Conservation (phyloP, 2,113 vertebrate genomes). For the Copsychus sechellarum region DNA sequence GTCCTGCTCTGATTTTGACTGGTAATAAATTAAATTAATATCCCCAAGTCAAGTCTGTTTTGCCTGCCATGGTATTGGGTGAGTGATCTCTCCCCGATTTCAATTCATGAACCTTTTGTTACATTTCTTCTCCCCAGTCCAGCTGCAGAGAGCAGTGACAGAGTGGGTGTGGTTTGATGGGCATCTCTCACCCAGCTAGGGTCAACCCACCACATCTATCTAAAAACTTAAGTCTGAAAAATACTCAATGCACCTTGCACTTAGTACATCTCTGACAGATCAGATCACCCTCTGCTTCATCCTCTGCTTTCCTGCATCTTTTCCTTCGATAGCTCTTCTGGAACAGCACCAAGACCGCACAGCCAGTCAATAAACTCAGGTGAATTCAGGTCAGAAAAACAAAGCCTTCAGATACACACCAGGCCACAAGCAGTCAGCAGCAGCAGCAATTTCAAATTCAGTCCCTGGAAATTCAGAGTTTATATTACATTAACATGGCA, state of each 20-base stretch:
- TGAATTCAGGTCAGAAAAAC: constrained; percentile 87
- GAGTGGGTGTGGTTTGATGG: not conserved
- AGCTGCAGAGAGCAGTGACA: not conserved
- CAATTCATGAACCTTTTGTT: not conserved
- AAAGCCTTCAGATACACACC: constrained; percentile 88
- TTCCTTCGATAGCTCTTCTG: constrained; percentile 89
- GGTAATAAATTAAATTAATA: too few species aligned
- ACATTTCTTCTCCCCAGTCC: not conserved
- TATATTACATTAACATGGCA: constrained; percentile 98
- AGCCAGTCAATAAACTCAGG: constrained; percentile 80
- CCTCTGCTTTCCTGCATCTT: constrained; percentile 94
- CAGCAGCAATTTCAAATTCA: constrained; percentile 97
- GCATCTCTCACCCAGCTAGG: not conserved
- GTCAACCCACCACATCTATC: constrained; percentile 14
- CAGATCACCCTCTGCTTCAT: constrained; percentile 79
- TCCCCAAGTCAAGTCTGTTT: too few species aligned
- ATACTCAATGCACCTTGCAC: constrained; percentile 90
- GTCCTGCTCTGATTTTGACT: not conserved
- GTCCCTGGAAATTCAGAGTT: constrained; percentile 93
- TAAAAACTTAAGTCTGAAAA: constrained; percentile 81
- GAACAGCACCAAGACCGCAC: constrained; percentile 81
- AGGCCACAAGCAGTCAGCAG: constrained; percentile 86
- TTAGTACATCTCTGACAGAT: constrained; percentile 95
- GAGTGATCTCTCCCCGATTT: not conserved
- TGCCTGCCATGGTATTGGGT: too few species aligned